Evolutionary conservation across 2,888 invertebrate genomes (phyloP).

Genomic region (Anthophora plumipes): DNA sequence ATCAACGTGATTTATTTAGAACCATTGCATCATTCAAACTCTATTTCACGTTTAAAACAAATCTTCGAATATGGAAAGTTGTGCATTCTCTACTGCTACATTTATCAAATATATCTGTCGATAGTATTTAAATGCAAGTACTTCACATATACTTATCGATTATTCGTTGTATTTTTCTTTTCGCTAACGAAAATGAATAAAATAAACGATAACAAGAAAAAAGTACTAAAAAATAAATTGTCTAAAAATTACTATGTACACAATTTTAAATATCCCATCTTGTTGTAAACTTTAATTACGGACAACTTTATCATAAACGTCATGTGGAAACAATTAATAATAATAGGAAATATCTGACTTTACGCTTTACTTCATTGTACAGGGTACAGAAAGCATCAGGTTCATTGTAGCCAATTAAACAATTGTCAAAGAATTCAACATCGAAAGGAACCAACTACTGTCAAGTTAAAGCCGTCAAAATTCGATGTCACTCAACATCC

Average conservation of each 20-base stretch:
- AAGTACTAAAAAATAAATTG: background rate
- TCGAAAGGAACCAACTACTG: background rate
- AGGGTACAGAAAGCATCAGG: background rate
- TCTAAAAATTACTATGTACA: background rate
- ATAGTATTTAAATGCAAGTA: background rate
- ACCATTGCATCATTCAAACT: slow-evolving; percentile 15
- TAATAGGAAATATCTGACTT: background rate
- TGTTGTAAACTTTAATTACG: background rate
- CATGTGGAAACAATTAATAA: background rate
- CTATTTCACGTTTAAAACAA: background rate
- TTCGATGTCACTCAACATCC: background rate
- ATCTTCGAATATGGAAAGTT: background rate
- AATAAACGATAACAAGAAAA: background rate
- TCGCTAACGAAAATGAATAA: background rate
- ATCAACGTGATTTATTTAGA: slow-evolving; percentile 10
- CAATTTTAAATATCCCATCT: background rate
- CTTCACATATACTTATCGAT: background rate
- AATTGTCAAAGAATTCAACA: background rate
- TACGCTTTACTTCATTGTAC: background rate
- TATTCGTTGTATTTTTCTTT: background rate
- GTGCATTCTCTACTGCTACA: background rate
- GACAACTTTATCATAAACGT: background rate
- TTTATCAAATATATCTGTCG: background rate
- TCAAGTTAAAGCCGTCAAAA: slow-evolving; percentile 6
- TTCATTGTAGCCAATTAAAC: background rate